These are phyloP conservation scores for Piscicola geometra DNA, from an alignment of 2,888 invertebrate species.

Conservation along the genomic window DNA sequence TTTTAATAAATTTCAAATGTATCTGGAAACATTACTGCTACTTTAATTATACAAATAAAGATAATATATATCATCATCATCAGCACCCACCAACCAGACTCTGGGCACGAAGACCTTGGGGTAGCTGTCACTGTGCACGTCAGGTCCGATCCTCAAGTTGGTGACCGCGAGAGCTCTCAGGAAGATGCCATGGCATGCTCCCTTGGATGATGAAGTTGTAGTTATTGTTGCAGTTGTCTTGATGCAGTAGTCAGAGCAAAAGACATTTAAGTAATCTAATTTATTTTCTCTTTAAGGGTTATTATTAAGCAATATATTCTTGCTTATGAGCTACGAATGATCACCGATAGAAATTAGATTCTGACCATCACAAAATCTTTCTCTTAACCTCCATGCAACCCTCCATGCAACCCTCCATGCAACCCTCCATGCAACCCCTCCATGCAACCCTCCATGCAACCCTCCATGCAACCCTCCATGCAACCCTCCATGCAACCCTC, in stretches of 20 bases:
- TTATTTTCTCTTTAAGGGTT: neutral
- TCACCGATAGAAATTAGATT: too few relatives aligned
- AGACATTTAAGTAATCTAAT: neutral
- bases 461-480: too few relatives aligned
- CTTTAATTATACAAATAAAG: too few relatives aligned
- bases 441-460: too few relatives aligned
- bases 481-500: too few relatives aligned
- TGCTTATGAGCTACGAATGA: neutral
- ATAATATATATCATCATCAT: too few relatives aligned
- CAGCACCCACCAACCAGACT: slow-evolving; percentile 77
- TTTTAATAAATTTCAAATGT: neutral
- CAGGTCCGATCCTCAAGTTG: slow-evolving; percentile 86
- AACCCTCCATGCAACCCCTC: too few relatives aligned
- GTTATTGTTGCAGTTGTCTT: neutral
- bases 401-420: too few relatives aligned
- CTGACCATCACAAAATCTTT: too few relatives aligned
- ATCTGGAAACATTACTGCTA: too few relatives aligned
- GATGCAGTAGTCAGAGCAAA: neutral
- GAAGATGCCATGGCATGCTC: slow-evolving; percentile 90
- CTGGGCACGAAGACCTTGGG: slow-evolving; percentile 91
- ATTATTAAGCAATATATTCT: neutral
- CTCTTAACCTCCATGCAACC: too few relatives aligned
- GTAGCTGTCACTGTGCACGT: slow-evolving; percentile 67
- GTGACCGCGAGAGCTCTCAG: slow-evolving; percentile 92
- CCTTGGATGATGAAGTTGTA: slow-evolving; percentile 43